Conservation (phyloP, 2,888 invertebrate species). For the Torymus aiolomorphi region DNA sequence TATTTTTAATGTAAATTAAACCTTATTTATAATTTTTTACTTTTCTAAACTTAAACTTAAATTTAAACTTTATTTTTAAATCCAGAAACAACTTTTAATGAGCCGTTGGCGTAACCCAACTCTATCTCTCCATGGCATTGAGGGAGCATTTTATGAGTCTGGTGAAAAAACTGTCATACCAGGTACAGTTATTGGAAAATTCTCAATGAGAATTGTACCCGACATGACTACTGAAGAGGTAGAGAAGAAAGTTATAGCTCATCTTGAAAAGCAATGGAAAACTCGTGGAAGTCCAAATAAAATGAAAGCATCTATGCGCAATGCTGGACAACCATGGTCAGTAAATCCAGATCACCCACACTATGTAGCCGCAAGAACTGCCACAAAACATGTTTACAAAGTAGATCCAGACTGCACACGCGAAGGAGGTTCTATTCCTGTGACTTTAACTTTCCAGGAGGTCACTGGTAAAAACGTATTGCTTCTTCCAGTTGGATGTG, state of each 20-base stretch:
- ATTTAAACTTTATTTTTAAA: conserved; percentile 30
- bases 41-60: conserved; percentile 12
- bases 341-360: conserved; percentile 94
- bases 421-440: conserved; percentile 98
- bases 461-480: conserved; percentile 95
- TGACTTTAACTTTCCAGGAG: conserved; percentile 94
- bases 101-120: conserved; percentile 96
- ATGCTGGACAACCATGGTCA: conserved; percentile 94
- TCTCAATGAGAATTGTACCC: conserved; percentile 97
- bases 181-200: conserved; percentile 95
- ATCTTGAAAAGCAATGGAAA: conserved; percentile 87
- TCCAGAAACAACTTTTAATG: conserved; percentile 86
- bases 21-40: conserved; percentile 22
- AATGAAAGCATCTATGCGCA: conserved; percentile 82
- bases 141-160: conserved; percentile 94
- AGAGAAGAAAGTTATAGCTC: conserved; percentile 86
- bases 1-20: conserved; percentile 56
- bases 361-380: conserved; percentile 90
- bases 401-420: conserved; percentile 95
- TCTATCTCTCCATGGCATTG: conserved; percentile 95
- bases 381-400: conserved; percentile 90
- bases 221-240: conserved; percentile 91
- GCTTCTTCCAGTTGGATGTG: conserved; percentile 94
- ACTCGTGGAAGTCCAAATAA: conserved; percentile 90
- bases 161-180: conserved; percentile 98